phyloP scores from a whole-genome alignment of 1,140 invertebrate genomes.

The Calosoma granatense region DNA sequence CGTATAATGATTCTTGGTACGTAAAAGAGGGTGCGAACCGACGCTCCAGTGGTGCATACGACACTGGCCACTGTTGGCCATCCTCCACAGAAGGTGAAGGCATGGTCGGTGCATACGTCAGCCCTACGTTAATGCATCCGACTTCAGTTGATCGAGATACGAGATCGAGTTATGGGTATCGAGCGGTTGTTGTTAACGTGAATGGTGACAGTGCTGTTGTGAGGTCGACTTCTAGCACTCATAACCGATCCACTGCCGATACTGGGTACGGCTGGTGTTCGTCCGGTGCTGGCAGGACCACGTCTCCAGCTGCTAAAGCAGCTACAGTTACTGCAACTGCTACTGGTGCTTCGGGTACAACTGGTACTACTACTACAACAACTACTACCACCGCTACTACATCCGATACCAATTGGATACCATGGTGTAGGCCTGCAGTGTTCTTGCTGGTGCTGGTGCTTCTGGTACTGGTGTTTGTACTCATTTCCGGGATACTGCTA shows the following conservation, averaged over 20 bases:
- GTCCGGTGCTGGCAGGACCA: not conserved
- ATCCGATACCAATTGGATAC: constrained; percentile 24
- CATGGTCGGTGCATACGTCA: not conserved
- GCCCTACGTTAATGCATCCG: not conserved
- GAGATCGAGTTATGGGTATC: not conserved
- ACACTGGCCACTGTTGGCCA: not conserved
- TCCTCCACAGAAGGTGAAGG: not conserved
- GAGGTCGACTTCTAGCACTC: not conserved
- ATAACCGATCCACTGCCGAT: not conserved
- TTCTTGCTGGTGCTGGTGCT: constrained; percentile 35
- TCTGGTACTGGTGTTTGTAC: constrained; percentile 36
- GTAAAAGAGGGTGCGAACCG: not conserved
- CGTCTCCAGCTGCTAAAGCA: not conserved
- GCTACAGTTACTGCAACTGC: constrained; percentile 14
- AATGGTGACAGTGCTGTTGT: not conserved
- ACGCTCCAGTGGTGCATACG: not conserved
- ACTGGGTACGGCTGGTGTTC: not conserved
- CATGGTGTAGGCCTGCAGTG: constrained; percentile 36
- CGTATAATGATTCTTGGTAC: constrained; percentile 3
- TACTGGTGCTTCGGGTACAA: constrained; percentile 19
- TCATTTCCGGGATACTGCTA: constrained; percentile 39
- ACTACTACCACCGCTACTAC: constrained; percentile 16
- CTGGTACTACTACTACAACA: not conserved
- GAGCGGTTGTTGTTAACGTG: not conserved
- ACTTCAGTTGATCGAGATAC: not conserved